Conservation (phyloP, 2,888 invertebrate species). For the Caenorhabditis virilis region DNA sequence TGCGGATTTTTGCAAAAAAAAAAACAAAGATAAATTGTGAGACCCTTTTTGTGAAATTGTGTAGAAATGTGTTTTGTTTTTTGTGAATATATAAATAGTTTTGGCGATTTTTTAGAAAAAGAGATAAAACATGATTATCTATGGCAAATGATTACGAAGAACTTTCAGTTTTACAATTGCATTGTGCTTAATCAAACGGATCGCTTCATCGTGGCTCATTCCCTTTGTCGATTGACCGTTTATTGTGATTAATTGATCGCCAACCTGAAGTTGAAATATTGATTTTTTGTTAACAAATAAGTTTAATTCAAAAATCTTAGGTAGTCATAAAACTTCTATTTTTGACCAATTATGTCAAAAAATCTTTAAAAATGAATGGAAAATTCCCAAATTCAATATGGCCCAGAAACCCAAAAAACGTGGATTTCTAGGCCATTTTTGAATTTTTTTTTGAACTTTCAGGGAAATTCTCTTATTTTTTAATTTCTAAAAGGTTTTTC, state of each 20-base stretch:
- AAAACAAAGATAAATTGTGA: not conserved
- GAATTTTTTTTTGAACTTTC: too few relatives aligned
- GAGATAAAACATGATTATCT: too few relatives aligned
- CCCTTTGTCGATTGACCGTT: constrained; percentile 77
- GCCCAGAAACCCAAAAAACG: too few relatives aligned
- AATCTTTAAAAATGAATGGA: too few relatives aligned
- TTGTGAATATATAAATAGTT: too few relatives aligned
- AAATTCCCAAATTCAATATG: too few relatives aligned
- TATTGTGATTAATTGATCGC: constrained; percentile 74
- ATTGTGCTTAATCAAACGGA: constrained; percentile 76
- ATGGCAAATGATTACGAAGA: constrained; percentile 41
- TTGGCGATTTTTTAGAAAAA: too few relatives aligned
- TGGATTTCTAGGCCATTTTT: too few relatives aligned
- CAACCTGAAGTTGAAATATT: constrained; percentile 30
- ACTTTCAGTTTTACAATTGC: constrained; percentile 58
- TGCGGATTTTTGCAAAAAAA: not conserved
- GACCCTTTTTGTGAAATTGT: not conserved
- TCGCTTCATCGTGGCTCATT: constrained; percentile 80
- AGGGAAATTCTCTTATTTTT: too few relatives aligned
- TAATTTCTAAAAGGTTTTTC: too few relatives aligned
- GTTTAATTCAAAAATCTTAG: too few relatives aligned
- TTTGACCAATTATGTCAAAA: not conserved
- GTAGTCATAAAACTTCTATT: not conserved
- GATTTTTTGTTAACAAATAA: too few relatives aligned
- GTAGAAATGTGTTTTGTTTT: not conserved